A percentile compares a stretch with the other conserved stretches of the same genome.
These are phyloP conservation scores for Diabrotica balteata DNA, from an alignment of 2,888 invertebrate genomes.

Conservation along the genomic window DNA sequence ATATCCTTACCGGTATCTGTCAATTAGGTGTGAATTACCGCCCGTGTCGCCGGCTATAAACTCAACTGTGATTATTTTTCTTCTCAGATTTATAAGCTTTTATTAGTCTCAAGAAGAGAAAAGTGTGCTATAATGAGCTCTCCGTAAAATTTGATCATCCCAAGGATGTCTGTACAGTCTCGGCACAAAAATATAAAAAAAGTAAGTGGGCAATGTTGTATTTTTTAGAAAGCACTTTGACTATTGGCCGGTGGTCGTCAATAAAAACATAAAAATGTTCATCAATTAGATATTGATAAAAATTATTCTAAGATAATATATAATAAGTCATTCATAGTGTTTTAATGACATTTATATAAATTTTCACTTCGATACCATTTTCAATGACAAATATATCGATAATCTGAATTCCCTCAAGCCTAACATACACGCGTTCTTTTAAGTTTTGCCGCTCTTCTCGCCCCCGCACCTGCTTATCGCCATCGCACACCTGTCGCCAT, in stretches of 20 bases:
- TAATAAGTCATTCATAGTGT: too few species aligned
- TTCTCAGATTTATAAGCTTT: slow-evolving; percentile 43
- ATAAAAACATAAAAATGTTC: too few species aligned
- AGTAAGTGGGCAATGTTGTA: too few species aligned
- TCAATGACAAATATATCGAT: slow-evolving; percentile 12
- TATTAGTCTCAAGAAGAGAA: slow-evolving; percentile 35
- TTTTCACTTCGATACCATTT: too few species aligned
- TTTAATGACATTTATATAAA: too few species aligned
- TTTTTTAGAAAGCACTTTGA: too few species aligned
- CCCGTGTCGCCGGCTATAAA: slow-evolving; percentile 45
- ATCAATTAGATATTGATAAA: too few species aligned
- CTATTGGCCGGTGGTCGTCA: too few species aligned
- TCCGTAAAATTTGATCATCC: slow-evolving; percentile 21
- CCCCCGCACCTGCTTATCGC: slow-evolving; percentile 22
- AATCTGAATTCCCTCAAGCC: slow-evolving; percentile 27
- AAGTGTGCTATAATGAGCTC: slow-evolving; percentile 35
- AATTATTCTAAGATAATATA: too few species aligned
- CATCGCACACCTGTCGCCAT: slow-evolving; percentile 42
- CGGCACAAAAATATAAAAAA: too few species aligned
- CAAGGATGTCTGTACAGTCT: neutral
- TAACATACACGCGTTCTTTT: slow-evolving; percentile 25
- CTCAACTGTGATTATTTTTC: slow-evolving; percentile 45
- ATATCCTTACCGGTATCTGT: slow-evolving; percentile 59
- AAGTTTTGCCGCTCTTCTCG: slow-evolving; percentile 16
- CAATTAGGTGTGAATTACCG: slow-evolving; percentile 60